Conservation (phyloP, 2,888 invertebrate species). For the Conus canariensis region DNA sequence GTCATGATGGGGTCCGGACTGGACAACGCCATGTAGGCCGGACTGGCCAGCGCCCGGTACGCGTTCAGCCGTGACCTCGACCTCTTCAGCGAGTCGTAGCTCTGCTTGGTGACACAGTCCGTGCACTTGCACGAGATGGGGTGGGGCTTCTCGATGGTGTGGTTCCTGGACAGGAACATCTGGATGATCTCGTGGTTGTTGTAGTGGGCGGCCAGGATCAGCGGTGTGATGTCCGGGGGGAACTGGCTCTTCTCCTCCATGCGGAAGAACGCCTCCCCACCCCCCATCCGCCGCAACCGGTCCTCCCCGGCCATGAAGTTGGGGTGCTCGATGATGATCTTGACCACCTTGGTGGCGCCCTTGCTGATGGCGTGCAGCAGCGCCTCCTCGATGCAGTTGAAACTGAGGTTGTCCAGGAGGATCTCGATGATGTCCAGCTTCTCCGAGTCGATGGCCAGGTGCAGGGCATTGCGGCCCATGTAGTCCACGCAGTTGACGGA, state of each 20-base stretch:
- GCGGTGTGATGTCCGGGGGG: conserved; percentile 85
- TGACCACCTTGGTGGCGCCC: conserved; percentile 83
- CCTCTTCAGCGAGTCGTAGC: conserved; percentile 77
- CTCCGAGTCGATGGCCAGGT: conserved; percentile 85
- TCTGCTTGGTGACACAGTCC: conserved; percentile 78
- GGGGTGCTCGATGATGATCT: conserved; percentile 81
- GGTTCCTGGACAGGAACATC: conserved; percentile 84
- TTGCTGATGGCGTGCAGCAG: conserved; percentile 85
- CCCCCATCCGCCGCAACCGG: conserved; percentile 72
- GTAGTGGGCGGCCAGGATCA: conserved; percentile 86
- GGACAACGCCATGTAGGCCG: conserved; percentile 85
- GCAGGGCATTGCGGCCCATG: conserved; percentile 85
- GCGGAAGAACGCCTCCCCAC: conserved; percentile 78
- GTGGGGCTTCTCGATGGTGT: conserved; percentile 84
- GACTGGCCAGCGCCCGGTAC: conserved; percentile 85
- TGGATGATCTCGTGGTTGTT: conserved; percentile 87
- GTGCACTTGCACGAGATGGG: conserved; percentile 78
- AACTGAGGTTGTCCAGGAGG: conserved; percentile 83
- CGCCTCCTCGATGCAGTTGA: conserved; percentile 84
- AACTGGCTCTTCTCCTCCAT: conserved; percentile 81
- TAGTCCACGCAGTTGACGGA: conserved; percentile 79
- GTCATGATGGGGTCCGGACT: conserved; percentile 85
- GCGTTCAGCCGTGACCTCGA: conserved; percentile 83
- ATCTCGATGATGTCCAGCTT: conserved; percentile 84
- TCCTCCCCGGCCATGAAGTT: conserved; percentile 79